Evolutionary conservation across 2,797 vertebrate genomes (phyloP), one percentile per base, ranked within the genome.

Genomic region (Tadarida brasiliensis): DNA sequence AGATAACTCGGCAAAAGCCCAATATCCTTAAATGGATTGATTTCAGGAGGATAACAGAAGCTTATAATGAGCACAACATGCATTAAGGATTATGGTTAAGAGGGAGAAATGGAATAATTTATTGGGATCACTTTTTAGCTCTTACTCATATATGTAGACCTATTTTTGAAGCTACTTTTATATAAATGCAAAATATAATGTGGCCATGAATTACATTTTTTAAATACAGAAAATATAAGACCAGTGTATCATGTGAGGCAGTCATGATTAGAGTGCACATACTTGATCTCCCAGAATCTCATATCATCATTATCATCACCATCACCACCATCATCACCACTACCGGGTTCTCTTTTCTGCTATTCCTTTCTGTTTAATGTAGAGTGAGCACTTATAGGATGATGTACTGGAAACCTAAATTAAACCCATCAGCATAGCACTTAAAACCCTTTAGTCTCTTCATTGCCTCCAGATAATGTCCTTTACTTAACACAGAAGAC

Each of bases 11-110:
- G 71, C 78, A 67, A 54, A 95, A 96, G 68, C 35, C 67, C 71
- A 87, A n/a, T 47, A 90, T 92, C 56, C 82, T 83, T 71, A 88
- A 56, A 82, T 70, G 80, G 93, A 82, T 44, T 90, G 76, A 85
- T 47, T 92, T 94, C 14, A 16, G 47, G 28, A 94, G 68, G 57
- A 91, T 28, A 78, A 59, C 71, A 28, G 95, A 90, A 91, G 61
- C 61, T 44, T 47, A 76, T 68, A 33, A 67, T 19, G 24, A 85
- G 51, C 26, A 49, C 5, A 28, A 16, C 80, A 26, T 2, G 11
- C 30, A 57, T 39, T 30, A 47, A 95, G 61, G 65, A 94, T 81
- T 90, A 44, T 73, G 30, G 67, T 51, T 65, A 28, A 49, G 22
- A 39, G 39, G 28, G 19, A 49, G 35, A 57, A 65, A 33, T 11